Conservation (phyloP, 2,113 vertebrate genomes). For the Todiramphus chloris region DNA sequence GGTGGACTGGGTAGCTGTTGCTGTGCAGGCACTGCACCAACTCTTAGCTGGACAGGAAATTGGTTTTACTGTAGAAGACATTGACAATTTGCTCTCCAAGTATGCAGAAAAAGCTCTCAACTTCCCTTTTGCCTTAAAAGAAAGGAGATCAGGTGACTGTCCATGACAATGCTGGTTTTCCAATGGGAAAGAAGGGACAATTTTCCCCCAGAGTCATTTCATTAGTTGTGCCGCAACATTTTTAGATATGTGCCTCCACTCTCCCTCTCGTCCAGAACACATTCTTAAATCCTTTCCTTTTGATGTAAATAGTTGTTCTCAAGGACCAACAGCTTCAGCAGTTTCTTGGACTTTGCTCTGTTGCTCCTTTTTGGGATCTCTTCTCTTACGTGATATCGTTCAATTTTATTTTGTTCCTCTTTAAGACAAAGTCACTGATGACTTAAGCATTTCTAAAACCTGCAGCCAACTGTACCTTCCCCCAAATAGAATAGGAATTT, state of each 20-base stretch:
- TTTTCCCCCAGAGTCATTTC: background rate
- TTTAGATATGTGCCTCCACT: background rate
- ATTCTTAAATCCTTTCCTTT: background rate
- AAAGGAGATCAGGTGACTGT: constrained; percentile 85
- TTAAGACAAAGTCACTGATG: background rate
- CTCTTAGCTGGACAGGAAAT: constrained; percentile 83
- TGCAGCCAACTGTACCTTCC: background rate
- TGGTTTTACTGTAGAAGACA: constrained; percentile 80
- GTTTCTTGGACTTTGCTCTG: background rate
- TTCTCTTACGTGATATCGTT: background rate
- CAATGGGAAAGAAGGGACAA: background rate
- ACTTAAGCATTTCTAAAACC: background rate
- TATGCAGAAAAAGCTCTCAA: constrained; percentile 91
- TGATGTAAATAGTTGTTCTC: background rate
- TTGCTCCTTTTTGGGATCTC: background rate
- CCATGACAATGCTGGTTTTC: background rate
- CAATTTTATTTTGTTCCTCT: background rate
- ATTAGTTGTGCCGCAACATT: background rate
- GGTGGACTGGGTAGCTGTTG: constrained; percentile 89
- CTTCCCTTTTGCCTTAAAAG: constrained; percentile 87
- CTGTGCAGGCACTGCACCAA: constrained; percentile 81
- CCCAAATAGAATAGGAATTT: background rate
- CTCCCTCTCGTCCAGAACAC: background rate
- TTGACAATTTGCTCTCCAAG: constrained; percentile 85
- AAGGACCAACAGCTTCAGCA: background rate